phyloP scores from a whole-genome alignment of 2,797 vertebrate species.

The Onychomys arenicola region DNA sequence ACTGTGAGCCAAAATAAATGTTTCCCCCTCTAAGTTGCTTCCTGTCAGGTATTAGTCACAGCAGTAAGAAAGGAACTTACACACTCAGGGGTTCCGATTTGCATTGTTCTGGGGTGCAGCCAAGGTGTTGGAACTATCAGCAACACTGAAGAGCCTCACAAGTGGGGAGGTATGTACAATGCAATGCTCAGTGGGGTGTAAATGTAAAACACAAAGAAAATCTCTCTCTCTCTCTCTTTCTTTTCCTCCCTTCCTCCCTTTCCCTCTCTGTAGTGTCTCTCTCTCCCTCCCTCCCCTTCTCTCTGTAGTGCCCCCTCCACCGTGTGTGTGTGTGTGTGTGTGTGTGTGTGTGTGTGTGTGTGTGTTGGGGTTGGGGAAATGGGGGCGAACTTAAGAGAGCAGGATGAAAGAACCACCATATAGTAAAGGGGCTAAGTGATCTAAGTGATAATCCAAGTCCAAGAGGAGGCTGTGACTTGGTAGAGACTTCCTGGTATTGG shows the following conservation, averaged over 20 bases:
- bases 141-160: neutral
- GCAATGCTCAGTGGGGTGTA: accelerated
- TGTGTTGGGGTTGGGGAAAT: neutral
- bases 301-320: neutral
- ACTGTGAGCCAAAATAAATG: neutral
- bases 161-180: neutral
- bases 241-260: neutral
- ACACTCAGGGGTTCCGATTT: neutral
- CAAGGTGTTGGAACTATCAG: too few relatives aligned
- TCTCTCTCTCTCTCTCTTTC: neutral
- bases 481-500: neutral
- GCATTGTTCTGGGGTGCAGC: neutral
- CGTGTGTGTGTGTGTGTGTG: neutral
- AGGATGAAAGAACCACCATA: neutral
- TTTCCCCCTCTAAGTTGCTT: neutral
- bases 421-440: neutral
- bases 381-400: neutral
- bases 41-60: neutral
- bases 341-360: neutral
- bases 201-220: neutral
- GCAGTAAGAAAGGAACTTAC: neutral
- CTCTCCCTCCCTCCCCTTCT: neutral
- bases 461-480: neutral
- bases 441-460: neutral
- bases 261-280: neutral